Evolutionary conservation across 1,140 invertebrate species (phyloP), one percentile per base, ranked within the genome.

Genomic region (Cepaea nemoralis): DNA sequence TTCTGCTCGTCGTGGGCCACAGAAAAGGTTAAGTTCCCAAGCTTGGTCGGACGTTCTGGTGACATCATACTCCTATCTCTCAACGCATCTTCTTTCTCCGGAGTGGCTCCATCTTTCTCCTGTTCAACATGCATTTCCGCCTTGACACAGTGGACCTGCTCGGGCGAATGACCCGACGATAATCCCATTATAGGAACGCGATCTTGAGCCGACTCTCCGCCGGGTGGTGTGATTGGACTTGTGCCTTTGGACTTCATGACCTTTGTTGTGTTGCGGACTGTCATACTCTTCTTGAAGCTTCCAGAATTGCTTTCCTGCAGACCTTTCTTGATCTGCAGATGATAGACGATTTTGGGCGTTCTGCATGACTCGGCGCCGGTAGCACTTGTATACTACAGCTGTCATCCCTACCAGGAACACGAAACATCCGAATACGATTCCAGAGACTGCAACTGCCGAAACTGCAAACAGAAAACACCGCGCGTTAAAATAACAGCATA

Each of bases 1-100:
- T 97, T 96, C 86, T 97, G 96, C 70, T 94, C 93, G 86, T 96
- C 94, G 91, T 97, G 98, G 85, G 94, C 95, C 84, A 87, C 87
- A 40, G 87, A 88, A 84, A 91, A 98, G 82, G 97, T 94, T 81
- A 98, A 92, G 77, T 96, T 95, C 0, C 97, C 97, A 67, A 98
- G 93, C 84, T 94, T 93, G 48, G 92, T 93, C 48, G 93, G 75
- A 40, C 84, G 82, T 40, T 89, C 86, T 50, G 87, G 88, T 24
- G 87, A 83, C 0, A 39, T 39, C 10, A 70, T 69, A n/a, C 88
- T 94, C 83, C 83, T 75, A 75, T 86, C 85, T 37, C 86, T 84
- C 80, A 85, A 84, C 24, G 83, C 73, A 14, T 89, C 85, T 74
- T 94, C 94, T 84, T 94, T 94, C 86, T 94, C 94, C 74, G 93